Conservation (phyloP, 2,113 vertebrate species). For the Gobio gobio region DNA sequence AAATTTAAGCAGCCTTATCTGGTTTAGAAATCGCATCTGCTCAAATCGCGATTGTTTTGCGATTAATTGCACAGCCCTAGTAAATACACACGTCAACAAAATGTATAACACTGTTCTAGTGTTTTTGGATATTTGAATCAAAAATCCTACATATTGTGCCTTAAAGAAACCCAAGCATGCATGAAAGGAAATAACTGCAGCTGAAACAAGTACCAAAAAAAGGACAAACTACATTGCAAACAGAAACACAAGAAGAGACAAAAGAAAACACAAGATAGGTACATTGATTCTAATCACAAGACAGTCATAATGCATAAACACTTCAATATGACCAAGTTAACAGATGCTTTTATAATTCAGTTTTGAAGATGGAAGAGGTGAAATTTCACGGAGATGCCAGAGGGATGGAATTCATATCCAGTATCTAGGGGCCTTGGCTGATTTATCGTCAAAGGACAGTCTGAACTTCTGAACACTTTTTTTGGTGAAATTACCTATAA, state of each 20-base stretch:
- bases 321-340: not conserved
- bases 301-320: not conserved
- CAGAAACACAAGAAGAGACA: not conserved
- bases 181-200: not conserved
- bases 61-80: no score
- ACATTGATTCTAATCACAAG: not conserved
- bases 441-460: not conserved
- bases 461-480: constrained; percentile 1
- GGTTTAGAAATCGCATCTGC: no score
- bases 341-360: not conserved
- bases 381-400: not conserved
- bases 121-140: no score
- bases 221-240: not conserved
- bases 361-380: constrained; percentile 11
- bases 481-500: not conserved
- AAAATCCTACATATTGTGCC: no score
- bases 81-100: no score
- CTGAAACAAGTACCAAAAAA: not conserved
- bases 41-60: no score
- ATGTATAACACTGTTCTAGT: no score
- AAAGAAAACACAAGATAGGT: not conserved
- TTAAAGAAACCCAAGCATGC: not conserved
- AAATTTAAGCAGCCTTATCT: no score
- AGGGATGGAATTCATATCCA: not conserved
- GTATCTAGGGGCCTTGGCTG: not conserved